Percentiles rank a stretch among this genome's conserved stretches.
phyloP scores from a whole-genome alignment of 1,140 invertebrate genomes.

The Mesaphorura yosii region DNA sequence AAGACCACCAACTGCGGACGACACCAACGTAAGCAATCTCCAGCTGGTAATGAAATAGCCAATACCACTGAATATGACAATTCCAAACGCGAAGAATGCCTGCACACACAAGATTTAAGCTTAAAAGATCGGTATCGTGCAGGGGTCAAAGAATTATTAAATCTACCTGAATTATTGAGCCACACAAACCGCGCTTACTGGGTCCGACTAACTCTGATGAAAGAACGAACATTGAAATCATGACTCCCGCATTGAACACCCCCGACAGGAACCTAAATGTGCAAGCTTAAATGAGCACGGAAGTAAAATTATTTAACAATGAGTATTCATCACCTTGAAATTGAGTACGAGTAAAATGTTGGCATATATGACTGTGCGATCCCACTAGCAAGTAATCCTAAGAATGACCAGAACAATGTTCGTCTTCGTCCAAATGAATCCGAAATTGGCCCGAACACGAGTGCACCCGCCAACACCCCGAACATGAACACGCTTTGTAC shows the following conservation, averaged over 20 bases:
- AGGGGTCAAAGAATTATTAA: neutral
- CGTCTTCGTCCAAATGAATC: constrained; percentile 18
- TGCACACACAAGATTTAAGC: constrained; percentile 4
- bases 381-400: constrained; percentile 23
- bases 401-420: constrained; percentile 12
- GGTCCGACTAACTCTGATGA: constrained; percentile 24
- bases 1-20: constrained; percentile 12
- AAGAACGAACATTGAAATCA: constrained; percentile 21
- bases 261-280: constrained; percentile 21
- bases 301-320: no score
- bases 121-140: no score
- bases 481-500: constrained; percentile 24
- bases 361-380: constrained; percentile 10
- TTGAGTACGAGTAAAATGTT: constrained; percentile 7
- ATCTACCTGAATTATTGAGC: constrained; percentile 24
- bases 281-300: neutral
- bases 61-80: constrained; percentile 16
- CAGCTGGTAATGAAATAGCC: constrained; percentile 20
- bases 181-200: constrained; percentile 22
- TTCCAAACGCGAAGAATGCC: constrained; percentile 27
- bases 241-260: constrained; percentile 24
- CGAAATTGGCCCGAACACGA: constrained; percentile 16
- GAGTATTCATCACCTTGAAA: constrained; percentile 5
- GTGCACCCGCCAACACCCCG: constrained; percentile 20
- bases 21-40: constrained; percentile 9